Conservation (phyloP, 2,888 invertebrate genomes). For the Norana najaformis region DNA sequence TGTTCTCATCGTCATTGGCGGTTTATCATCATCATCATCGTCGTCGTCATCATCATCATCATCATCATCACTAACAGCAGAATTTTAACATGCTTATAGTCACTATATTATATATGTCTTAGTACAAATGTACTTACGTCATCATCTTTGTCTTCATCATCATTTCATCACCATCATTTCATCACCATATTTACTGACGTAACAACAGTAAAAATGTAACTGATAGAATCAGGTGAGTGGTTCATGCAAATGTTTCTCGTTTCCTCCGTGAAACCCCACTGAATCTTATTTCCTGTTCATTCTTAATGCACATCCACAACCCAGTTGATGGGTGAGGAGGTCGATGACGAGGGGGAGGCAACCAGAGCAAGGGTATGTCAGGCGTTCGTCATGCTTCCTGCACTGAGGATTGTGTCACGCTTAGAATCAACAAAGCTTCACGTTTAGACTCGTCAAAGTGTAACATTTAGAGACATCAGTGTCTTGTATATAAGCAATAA, state of each 20-base stretch:
- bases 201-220: no score
- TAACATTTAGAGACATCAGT: background rate
- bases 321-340: conserved; percentile 39
- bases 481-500: background rate
- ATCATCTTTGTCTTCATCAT: no score
- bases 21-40: background rate
- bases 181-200: no score
- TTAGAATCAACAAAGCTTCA: background rate
- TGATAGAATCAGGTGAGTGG: background rate
- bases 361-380: conserved; percentile 27
- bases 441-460: background rate
- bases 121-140: background rate
- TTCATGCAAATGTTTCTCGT: background rate
- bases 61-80: conserved; percentile 29
- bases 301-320: background rate
- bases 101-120: background rate
- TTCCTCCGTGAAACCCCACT: background rate
- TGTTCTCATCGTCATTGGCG: background rate
- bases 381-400: background rate
- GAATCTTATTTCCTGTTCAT: background rate
- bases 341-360: conserved; percentile 36
- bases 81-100: no score
- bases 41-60: conserved; percentile 31
- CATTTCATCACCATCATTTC: no score
- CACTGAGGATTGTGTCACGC: background rate